Evolutionary conservation across 2,888 invertebrate genomes (phyloP), one percentile per base, ranked within the genome.

Genomic region (Leptopilina myrica): DNA sequence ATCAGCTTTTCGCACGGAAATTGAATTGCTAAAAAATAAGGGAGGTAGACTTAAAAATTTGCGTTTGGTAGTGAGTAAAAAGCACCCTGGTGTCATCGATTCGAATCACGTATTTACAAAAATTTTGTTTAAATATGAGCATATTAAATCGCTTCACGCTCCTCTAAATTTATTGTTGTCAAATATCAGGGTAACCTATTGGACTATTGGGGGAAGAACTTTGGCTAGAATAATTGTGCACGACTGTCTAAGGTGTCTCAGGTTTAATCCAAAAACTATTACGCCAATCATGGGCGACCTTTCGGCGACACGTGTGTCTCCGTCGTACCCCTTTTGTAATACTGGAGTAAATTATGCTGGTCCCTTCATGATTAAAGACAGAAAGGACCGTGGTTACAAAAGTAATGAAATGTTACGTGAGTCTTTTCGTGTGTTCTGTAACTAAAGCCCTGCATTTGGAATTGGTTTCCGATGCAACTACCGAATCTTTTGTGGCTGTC

Each of bases 1-100:
- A 15, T n/a, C n/a, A 2, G 15, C 59, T n/a, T 59, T 59, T 7
- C 59, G 7, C 4, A 7, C 1, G n/a, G 59, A 59, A n/a, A 59
- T 59, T n/a, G n/a, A n/a, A n/a, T n/a, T n/a, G 1, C 15, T 59
- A 59, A n/a, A n/a, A n/a, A 59, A 59, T 1, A n/a, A 15, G 0
- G 81, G 81, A 3, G 84, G 83, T 20, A 77, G 84, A 56, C 69
- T 83, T 6, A 11, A n/a, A 14, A 66, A 85, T 75, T 76, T 80
- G 0, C 26, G 64, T 1, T 20, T 79, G 11, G 56, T n/a, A 6
- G 79, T 33, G 53, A 26, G 78, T 84, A 3, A 64, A 75, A 40
- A 79, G 26, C 78, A 82, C 14, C 80, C 75, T 7, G 46, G 78
- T 15, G 59, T 79, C n/a, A 20, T 82, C 4, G 56, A 69, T 4